Base-by-base conservation (phyloP, 2,797 vertebrate species). In the Paedocypris micromegethes region DNA sequence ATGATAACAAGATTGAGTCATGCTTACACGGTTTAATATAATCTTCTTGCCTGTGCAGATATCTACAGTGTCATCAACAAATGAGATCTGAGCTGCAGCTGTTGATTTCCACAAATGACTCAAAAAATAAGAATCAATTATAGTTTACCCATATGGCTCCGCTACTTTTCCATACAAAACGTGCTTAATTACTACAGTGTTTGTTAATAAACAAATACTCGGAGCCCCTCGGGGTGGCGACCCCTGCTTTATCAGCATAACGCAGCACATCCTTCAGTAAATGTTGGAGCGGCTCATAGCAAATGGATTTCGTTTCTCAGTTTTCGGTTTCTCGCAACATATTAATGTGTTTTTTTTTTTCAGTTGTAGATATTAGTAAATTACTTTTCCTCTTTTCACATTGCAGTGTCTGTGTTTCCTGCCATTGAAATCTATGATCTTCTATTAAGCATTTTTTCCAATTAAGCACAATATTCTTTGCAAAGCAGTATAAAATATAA, bases 1-100 rank as follows among this genome's bases (percentile, higher is more conserved):
- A 81, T 41, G 79, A 86, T 86, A 85, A 86, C 76, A 79, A 85
- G 81, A 86, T 83, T 63, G 82, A 81, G 83, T 86, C 79, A 85
- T 83, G 78, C 81, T 81, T 81, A 80, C 78, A 75, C 82, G 79
- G 72, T 85, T 86, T 83, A 74, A 75, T 80, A 80, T 86, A 84
- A 89, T 86, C 77, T 81, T 81, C 74, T 48, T 39, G 55, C 81
- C 74, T 75, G 69, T 67, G 71, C 57, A 54, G 56, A 68, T 75
- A 79, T 79, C 69, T 75, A 41, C 48, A 53, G 61, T 72, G 66
- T 66, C 66, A 77, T 77, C 68, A 57, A 62, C 64, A 60, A 70
- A 75, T 63, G 62, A 38, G 42, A 58, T 75, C 51, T 50, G 47
- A 68, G 62, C 42, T 64, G 57, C 37, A 66, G 46, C 58, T 52